Conservation (phyloP, 2,113 vertebrate genomes). For the Peromyscus polionotus region DNA sequence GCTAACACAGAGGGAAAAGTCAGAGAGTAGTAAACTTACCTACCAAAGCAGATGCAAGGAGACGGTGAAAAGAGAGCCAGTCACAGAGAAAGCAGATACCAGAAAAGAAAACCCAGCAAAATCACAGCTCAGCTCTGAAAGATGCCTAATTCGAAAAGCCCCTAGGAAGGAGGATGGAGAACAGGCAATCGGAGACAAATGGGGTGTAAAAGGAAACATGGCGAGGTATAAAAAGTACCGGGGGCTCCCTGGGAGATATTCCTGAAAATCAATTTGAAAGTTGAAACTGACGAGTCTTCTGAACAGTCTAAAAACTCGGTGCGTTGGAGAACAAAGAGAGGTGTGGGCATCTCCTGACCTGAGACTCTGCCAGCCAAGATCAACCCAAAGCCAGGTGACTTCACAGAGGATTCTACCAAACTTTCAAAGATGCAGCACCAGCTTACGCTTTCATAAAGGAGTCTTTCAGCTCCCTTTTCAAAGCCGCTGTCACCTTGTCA, state of each 20-base stretch:
- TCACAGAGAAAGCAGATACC: neutral
- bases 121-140: neutral
- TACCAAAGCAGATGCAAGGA: neutral
- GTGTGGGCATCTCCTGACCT: neutral
- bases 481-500: neutral
- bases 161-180: neutral
- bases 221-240: neutral
- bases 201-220: neutral
- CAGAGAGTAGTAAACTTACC: neutral
- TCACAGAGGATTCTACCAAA: neutral
- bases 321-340: neutral
- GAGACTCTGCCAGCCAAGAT: neutral
- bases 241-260: neutral
- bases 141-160: neutral
- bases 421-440: neutral
- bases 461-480: neutral
- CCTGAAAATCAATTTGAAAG: conserved; percentile 33
- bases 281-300: conserved; percentile 3
- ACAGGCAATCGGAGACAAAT: neutral
- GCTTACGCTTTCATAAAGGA: neutral
- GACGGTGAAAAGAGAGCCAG: neutral
- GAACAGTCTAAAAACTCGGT: neutral
- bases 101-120: conserved; percentile 1
- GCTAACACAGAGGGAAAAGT: neutral
- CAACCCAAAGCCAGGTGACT: neutral